Evolutionary conservation across 2,113 vertebrate genomes (phyloP), one percentile per base, ranked within the genome.

Genomic region (Microcebus griseorufus): DNA sequence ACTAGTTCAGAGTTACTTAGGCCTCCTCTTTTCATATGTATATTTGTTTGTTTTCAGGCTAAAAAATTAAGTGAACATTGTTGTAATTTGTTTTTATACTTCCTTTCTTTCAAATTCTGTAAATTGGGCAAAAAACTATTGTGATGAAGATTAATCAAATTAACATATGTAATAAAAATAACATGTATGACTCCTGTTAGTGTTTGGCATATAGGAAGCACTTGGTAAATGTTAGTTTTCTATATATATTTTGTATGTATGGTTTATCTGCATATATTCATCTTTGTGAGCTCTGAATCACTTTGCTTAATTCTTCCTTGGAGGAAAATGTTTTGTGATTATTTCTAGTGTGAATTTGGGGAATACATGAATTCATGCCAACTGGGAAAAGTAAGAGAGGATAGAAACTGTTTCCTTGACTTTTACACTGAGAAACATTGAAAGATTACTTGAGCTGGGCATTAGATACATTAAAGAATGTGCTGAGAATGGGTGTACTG

Each of bases 241-340:
- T 90, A 32, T 11, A 32, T 62, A 62, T 29, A 34, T 95, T 96
- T 90, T 76, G 1, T 48, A 64, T 84, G 45, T 94, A 53, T 87
- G 14, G 80, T 55, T 93, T 88, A 82, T 86, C 76, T 95, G 17
- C 25, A 76, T 91, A 62, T 96, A 69, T 89, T 96, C 53, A 93
- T 94, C 39, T 96, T 51, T 93, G 81, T 64, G 10, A 88, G 32
- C 14, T 76, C 79, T 83, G 55, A 96, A 93, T 96, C 42, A 76
- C 37, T 96, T 94, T 97, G 25, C 75, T 95, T 93, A 94, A 62
- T 75, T 96, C 79, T 92, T 62, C 25, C 55, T 70, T 72, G 25
- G 82, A 62, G 42, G 29, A 65, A 81, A 60, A 82, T 80, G 53
- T 80, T 92, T 91, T 94, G 17, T 96, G 58, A 79, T 90, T 94